Evolutionary conservation across 2,797 vertebrate species (phyloP).

Genomic region (Cryptoprocta ferox): DNA sequence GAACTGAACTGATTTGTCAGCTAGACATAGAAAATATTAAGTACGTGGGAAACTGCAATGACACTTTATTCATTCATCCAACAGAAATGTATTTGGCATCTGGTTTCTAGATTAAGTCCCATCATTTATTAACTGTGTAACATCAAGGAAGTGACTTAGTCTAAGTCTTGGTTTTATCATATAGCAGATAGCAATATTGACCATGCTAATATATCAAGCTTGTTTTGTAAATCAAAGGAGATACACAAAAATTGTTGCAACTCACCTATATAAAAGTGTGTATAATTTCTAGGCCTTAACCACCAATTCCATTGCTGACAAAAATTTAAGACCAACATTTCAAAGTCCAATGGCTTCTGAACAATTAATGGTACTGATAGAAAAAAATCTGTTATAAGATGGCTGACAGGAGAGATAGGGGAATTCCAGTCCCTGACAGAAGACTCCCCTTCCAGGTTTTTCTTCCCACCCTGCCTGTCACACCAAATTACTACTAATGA

Average conservation of each 20-base stretch:
- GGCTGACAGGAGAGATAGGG: no score
- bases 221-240: not conserved
- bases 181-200: not conserved
- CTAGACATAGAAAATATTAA: constrained; percentile 1
- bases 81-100: not conserved
- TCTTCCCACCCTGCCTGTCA: no score
- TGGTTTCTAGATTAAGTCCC: constrained; percentile 14
- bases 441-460: no score
- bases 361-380: not conserved
- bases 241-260: not conserved
- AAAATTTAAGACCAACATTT: constrained; percentile 6
- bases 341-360: constrained; percentile 11
- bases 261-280: not conserved
- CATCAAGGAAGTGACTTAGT: constrained; percentile 4
- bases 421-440: no score
- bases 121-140: not conserved
- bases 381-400: no score
- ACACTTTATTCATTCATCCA: not conserved
- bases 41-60: not conserved
- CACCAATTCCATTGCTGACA: not conserved
- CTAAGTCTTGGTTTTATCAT: not conserved
- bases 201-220: not conserved
- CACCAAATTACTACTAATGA: no score
- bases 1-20: not conserved
- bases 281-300: not conserved